A percentile compares a stretch with the other conserved stretches of the same genome.
Conservation (phyloP, 2,797 vertebrate species). For the Urophycis tenuis region DNA sequence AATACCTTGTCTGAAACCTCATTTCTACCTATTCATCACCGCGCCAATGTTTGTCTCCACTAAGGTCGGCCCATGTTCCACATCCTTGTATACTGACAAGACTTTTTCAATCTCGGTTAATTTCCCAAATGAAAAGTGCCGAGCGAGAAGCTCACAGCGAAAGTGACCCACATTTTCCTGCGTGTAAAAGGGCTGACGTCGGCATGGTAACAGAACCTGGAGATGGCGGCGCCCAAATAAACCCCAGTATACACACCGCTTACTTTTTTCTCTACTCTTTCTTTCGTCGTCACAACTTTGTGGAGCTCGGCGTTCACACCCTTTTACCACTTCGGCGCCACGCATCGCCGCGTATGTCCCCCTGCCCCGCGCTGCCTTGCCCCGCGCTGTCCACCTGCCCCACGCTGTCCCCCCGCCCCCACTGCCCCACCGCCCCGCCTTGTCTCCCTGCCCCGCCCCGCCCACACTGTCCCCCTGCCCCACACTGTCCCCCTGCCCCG, state of each 20-base stretch:
- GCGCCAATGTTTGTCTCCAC: background rate
- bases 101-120: background rate
- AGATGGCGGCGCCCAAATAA: background rate
- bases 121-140: too few species aligned
- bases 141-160: background rate
- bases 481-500: background rate
- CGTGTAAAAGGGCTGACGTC: background rate
- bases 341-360: background rate
- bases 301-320: constrained; percentile 53
- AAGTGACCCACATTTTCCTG: background rate
- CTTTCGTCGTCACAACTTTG: background rate
- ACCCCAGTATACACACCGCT: background rate
- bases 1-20: too few species aligned
- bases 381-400: background rate
- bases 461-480: too few species aligned
- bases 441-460: background rate
- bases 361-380: background rate
- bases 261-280: background rate
- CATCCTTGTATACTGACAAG: background rate
- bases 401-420: background rate
- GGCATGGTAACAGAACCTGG: constrained; percentile 6
- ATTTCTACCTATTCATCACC: background rate
- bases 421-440: background rate
- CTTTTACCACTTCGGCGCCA: constrained; percentile 44
- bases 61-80: background rate